Evolutionary conservation across 2,888 invertebrate genomes (phyloP), one percentile per base, ranked within the genome.

Genomic region (Platycheirus albimanus): DNA sequence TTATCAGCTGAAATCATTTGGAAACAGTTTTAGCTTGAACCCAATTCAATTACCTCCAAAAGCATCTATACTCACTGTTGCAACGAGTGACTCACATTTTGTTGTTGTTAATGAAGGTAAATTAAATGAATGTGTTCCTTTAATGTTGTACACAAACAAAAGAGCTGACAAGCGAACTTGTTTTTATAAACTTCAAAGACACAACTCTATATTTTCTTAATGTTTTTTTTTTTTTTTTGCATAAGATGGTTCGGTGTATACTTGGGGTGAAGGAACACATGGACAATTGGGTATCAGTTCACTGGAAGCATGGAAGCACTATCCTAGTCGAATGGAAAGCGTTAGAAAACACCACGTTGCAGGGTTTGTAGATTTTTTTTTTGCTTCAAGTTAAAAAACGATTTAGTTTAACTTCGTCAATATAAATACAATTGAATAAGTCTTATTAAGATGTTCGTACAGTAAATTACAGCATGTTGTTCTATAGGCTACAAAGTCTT

Each of bases 221-320:
- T 33, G 8, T 33, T n/a, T 10, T n/a, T 11, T 4, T 15, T 36
- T n/a, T 7, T 67, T 66, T 74, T 51, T 51, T 49, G n/a, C 28
- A 8, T 19, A 28, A 90, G 94, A 95, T 87, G 92, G 92, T 19
- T 90, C 93, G 38, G 94, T 94, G 1, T 95, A 93, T 87, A 92
- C 93, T 0, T 95, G 95, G 95, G 95, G 95, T 15, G 93, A 93
- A 87, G 94, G 94, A 17, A 89, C 90, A 6, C 91, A 92, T 86
- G 95, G 95, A 0, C 94, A 95, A 88, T 90, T 95, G 52, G 95
- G 94, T 0, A 91, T 92, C 43, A 92, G 92, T 20, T 89, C 91
- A 5, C 86, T 91, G 7, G 91, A 92, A 83, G 88, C 90, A 2
- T 93, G 92, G 91, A 91, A 91, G 74, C 91, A 91, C 51, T 92